Conservation (phyloP, 1,140 invertebrate species). For the Brachionus sp. region DNA sequence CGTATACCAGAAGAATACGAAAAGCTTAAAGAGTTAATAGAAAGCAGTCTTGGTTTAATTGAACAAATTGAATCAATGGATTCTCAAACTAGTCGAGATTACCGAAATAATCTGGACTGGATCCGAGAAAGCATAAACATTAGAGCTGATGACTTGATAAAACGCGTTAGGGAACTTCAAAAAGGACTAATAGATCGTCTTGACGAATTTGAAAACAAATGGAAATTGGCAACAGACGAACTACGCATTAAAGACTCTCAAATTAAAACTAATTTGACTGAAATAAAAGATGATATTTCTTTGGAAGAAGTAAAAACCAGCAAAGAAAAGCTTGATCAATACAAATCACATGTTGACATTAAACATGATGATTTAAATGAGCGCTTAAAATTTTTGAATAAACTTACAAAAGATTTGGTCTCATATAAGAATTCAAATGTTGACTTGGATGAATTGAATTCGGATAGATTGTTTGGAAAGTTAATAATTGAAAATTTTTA, state of each 20-base stretch:
- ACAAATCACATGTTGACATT: neutral
- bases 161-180: neutral
- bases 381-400: neutral
- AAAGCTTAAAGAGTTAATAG: neutral
- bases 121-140: constrained; percentile 7
- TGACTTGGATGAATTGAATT: neutral
- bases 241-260: neutral
- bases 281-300: neutral
- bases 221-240: neutral
- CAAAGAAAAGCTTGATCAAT: neutral
- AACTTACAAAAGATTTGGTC: neutral
- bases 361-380: neutral
- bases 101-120: constrained; percentile 5
- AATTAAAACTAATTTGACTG: neutral
- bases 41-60: neutral
- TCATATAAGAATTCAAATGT: neutral
- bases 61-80: neutral
- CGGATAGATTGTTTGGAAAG: constrained; percentile 15
- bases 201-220: constrained; percentile 23
- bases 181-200: neutral
- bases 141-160: constrained; percentile 6
- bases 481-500: constrained; percentile 1
- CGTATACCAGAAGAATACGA: constrained; percentile 9
- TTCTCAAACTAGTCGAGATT: neutral
- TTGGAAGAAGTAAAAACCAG: constrained; percentile 21